Conservation (phyloP, 2,888 invertebrate genomes). For the Rotaria macrura region DNA sequence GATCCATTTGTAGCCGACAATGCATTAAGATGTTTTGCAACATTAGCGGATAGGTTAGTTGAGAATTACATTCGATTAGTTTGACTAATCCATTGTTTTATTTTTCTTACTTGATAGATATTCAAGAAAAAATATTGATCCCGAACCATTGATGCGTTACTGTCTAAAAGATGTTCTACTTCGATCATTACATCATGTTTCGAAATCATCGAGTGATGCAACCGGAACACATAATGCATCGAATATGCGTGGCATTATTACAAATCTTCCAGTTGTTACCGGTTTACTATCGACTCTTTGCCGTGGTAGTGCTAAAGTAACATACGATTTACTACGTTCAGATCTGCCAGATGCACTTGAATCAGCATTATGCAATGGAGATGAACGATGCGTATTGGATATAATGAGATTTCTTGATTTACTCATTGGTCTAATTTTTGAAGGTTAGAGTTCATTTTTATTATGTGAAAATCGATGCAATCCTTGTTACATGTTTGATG, state of each 20-base stretch:
- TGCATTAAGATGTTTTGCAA: conserved; percentile 90
- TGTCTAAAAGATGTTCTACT: conserved; percentile 80
- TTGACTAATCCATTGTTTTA: too few species aligned
- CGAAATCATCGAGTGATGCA: neutral
- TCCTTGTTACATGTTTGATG: too few species aligned
- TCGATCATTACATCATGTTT: conserved; percentile 56
- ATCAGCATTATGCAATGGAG: conserved; percentile 80
- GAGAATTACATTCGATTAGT: too few species aligned
- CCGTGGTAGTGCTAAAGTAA: conserved; percentile 83
- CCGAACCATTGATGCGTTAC: conserved; percentile 83
- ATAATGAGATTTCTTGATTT: conserved; percentile 92
- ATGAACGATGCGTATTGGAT: conserved; percentile 83
- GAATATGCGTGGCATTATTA: neutral
- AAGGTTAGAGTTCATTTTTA: conserved; percentile 53
- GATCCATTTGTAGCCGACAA: conserved; percentile 88
- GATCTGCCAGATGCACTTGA: conserved; percentile 84
- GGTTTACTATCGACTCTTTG: conserved; percentile 87
- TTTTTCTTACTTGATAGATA: conserved; percentile 58
- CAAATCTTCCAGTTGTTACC: conserved; percentile 76
- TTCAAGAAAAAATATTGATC: conserved; percentile 84
- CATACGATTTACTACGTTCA: conserved; percentile 76
- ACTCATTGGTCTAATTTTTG: conserved; percentile 78
- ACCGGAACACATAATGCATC: conserved; percentile 31
- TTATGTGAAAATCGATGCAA: too few species aligned
- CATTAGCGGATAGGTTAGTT: conserved; percentile 65